Evolutionary conservation across 2,888 invertebrate species (phyloP).

Genomic region (Melanophora roralis): DNA sequence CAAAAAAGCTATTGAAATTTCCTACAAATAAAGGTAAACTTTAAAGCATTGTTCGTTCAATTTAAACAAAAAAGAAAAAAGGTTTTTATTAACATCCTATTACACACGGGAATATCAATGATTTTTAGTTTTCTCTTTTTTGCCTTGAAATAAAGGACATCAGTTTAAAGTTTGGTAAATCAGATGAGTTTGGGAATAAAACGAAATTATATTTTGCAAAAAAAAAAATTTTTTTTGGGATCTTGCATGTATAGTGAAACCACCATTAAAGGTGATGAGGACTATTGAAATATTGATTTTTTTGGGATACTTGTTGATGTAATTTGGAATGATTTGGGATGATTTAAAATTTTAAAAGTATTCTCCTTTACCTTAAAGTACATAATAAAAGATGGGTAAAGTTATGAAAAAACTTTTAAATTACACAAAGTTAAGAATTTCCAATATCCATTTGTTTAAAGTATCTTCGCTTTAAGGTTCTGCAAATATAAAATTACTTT

Average conservation of each 20-base stretch:
- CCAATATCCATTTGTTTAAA: too few species aligned
- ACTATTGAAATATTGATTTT: not conserved
- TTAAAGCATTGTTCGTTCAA: not conserved
- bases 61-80: conserved; percentile 9
- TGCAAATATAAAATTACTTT: too few species aligned
- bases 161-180: conserved; percentile 2
- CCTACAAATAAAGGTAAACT: conserved; percentile 36
- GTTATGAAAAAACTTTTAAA: too few species aligned
- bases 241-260: not conserved
- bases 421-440: too few species aligned
- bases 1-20: not conserved
- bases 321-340: not conserved
- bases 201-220: not conserved
- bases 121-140: not conserved
- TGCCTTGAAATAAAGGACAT: not conserved
- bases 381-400: too few species aligned
- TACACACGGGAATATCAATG: conserved; percentile 11
- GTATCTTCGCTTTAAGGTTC: too few species aligned
- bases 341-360: too few species aligned
- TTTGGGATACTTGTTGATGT: not conserved
- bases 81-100: conserved; percentile 30
- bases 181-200: not conserved
- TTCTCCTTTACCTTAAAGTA: too few species aligned
- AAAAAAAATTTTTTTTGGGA: not conserved
- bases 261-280: not conserved